Conservation (phyloP, 2,797 vertebrate species). For the Nasua narica region DNA sequence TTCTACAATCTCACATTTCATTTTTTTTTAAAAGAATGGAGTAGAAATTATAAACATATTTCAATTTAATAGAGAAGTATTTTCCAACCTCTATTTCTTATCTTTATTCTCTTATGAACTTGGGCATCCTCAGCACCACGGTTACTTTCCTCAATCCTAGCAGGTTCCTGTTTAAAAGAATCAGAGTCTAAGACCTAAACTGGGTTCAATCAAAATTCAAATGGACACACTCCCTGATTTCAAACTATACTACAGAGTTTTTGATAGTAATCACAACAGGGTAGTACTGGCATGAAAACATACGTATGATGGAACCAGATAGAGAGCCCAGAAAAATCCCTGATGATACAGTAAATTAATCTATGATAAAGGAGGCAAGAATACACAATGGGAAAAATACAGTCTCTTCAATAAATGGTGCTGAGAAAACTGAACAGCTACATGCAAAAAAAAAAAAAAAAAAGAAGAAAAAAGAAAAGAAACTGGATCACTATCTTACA, state of each 20-base stretch:
- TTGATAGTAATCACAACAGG: not conserved
- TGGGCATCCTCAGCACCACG: not conserved
- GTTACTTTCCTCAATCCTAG: not conserved
- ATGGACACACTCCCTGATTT: not conserved
- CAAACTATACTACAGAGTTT: not conserved
- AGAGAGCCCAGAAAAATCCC: not conserved
- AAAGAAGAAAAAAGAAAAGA: not conserved
- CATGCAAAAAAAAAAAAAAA: not conserved
- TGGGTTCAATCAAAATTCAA: not conserved
- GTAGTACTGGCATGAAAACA: not conserved
- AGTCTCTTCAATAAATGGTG: not conserved
- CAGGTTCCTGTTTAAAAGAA: not conserved
- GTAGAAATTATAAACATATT: not conserved
- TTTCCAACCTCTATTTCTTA: not conserved
- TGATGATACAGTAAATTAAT: not conserved
- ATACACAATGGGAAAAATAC: not conserved
- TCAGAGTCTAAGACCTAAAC: not conserved
- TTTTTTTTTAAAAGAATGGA: not conserved
- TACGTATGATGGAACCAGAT: not conserved
- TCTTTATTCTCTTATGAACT: not conserved
- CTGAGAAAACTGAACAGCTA: not conserved
- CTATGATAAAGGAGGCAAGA: not conserved
- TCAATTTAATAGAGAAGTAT: not conserved
- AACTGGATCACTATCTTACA: not conserved
- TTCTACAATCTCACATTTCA: not conserved